phyloP scores from a whole-genome alignment of 2,888 invertebrate genomes.

The Myopa tessellatipennis region DNA sequence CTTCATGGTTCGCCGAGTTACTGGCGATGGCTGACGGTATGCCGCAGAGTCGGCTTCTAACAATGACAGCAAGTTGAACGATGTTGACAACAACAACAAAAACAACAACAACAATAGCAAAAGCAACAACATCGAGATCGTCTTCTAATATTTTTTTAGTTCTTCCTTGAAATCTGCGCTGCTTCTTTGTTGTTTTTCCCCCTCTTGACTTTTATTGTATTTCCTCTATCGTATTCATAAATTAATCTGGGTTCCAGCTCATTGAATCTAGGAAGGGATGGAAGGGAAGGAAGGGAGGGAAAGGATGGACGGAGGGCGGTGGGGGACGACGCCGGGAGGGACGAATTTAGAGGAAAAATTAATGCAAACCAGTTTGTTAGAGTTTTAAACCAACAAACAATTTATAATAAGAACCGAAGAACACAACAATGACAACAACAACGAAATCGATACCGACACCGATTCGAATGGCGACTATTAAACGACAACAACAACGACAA shows the following conservation, averaged over 20 bases:
- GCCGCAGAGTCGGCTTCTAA: not conserved
- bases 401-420: too few species aligned
- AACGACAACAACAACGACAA: not conserved
- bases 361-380: not conserved
- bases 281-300: not conserved
- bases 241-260: not conserved
- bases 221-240: not conserved
- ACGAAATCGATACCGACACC: not conserved
- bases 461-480: not conserved
- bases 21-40: not conserved
- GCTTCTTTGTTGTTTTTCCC: not conserved
- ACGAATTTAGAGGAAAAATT: too few species aligned
- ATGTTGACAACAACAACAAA: not conserved
- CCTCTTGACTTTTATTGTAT: not conserved
- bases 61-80: slow-evolving; percentile 5
- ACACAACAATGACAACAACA: not conserved
- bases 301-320: too few species aligned
- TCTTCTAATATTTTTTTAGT: not conserved
- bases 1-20: slow-evolving; percentile 18
- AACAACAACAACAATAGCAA: not conserved
- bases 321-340: too few species aligned
- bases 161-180: not conserved
- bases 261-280: not conserved
- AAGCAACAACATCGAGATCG: not conserved
- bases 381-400: too few species aligned